Base-by-base conservation (phyloP, 2,888 invertebrate genomes). In the Caenorhabditis becei region DNA sequence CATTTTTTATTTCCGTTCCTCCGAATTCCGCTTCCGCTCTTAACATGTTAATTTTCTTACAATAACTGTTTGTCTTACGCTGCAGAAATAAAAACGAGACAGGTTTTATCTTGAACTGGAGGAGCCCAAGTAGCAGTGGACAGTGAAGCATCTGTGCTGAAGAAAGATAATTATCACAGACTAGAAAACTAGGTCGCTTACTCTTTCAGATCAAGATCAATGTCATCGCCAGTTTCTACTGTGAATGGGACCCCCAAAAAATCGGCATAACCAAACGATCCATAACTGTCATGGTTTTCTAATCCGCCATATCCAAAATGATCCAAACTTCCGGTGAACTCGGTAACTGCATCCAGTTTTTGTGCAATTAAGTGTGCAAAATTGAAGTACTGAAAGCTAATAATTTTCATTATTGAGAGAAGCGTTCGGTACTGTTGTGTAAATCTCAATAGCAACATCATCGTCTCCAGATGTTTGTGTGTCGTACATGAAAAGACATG, bases 401-500 rank as follows among this genome's bases (percentile, higher is more conserved):
- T 10, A 35, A 35, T 35, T 35, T 35, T 35, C 35, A 10, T 23
- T n/a, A 14, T 44, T n/a, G n/a, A n/a, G n/a, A n/a, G n/a, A n/a
- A n/a, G n/a, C n/a, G n/a, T n/a, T n/a, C n/a, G n/a, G n/a, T 16
- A 63, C 63, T 0, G 24, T 47, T 41, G 24, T n/a, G 49, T 56
- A 72, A 14, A 37, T 77, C 3, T 1, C 16, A 1, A 69, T 54
- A 0, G 61, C 67, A 3, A n/a, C 20, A 16, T 24, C 8, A 54
- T 11, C 20, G 7, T 49, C 49, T 35, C 66, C 71, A 16, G 26
- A 2, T 0, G 78, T 49, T n/a, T 61, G 66, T 4, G 49, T 16
- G 59, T 78, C 78, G 8, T 44, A 62, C 71, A 78, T 66, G 20
- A 78, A 47, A 44, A 72, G 37, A n/a, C 78, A 78, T 0, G 78